phyloP scores from a whole-genome alignment of 2,888 invertebrate species.

The Myopa tessellatipennis region DNA sequence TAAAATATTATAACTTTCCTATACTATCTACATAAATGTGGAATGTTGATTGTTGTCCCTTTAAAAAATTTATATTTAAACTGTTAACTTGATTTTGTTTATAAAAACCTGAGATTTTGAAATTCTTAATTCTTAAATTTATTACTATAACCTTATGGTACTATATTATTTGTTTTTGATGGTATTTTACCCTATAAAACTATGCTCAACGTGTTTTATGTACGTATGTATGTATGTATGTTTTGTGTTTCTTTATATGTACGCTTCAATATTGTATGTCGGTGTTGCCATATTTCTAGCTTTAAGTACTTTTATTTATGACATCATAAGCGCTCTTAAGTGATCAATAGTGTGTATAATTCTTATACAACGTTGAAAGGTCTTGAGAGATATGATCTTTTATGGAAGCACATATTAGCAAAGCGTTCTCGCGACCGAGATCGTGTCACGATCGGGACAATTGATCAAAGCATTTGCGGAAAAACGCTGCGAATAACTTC shows the following conservation, averaged over 20 bases:
- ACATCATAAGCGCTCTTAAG: slow-evolving; percentile 14
- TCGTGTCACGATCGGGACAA: slow-evolving; percentile 23
- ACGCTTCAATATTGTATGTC: slow-evolving; percentile 18
- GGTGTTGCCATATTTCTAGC: slow-evolving; percentile 17
- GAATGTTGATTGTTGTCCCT: slow-evolving; percentile 42
- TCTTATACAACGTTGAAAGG: slow-evolving; percentile 17
- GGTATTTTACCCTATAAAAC: background rate
- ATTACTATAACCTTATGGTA: background rate
- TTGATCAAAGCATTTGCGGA: slow-evolving; percentile 13
- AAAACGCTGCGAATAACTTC: background rate
- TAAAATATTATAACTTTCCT: background rate
- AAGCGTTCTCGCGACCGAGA: background rate
- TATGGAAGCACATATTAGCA: background rate
- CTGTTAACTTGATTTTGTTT: slow-evolving; percentile 30
- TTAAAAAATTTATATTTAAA: slow-evolving; percentile 24
- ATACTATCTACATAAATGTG: slow-evolving; percentile 32
- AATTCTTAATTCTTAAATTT: too few species aligned
- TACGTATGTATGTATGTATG: slow-evolving; percentile 13
- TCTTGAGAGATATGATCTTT: slow-evolving; percentile 12
- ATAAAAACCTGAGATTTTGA: background rate
- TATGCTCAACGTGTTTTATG: slow-evolving; percentile 15
- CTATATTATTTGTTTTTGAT: background rate
- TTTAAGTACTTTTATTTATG: slow-evolving; percentile 13
- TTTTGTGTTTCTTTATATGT: background rate
- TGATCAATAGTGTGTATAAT: background rate